Percentiles rank a stretch among this genome's conserved stretches.
Conservation (phyloP, 2,797 vertebrate species). For the Sebastes minor region DNA sequence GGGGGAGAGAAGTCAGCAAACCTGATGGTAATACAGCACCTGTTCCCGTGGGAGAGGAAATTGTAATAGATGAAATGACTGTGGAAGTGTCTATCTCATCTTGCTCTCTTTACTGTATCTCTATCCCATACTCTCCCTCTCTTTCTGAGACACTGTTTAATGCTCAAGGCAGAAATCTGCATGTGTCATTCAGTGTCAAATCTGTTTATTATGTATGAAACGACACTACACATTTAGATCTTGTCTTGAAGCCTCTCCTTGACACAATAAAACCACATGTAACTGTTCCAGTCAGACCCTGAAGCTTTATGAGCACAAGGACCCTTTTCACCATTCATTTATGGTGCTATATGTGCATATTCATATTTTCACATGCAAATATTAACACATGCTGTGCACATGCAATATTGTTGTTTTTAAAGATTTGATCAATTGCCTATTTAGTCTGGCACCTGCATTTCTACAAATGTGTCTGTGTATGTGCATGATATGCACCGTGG, state of each 20-base stretch:
- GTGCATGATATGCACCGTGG: neutral
- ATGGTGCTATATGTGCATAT: slow-evolving; percentile 10
- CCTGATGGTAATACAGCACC: neutral
- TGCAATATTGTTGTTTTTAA: neutral
- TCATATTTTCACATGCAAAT: slow-evolving; percentile 18
- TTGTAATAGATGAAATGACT: neutral
- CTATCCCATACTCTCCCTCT: neutral
- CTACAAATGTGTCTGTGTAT: neutral
- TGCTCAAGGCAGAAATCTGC: neutral
- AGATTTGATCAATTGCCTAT: neutral
- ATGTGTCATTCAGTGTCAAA: slow-evolving; percentile 29
- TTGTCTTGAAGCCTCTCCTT: slow-evolving; percentile 3
- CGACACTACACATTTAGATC: neutral
- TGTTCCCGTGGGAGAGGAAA: neutral
- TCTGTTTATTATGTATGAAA: slow-evolving; percentile 28
- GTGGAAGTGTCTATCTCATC: neutral
- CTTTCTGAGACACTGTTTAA: neutral
- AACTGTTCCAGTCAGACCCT: neutral
- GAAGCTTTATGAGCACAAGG: neutral
- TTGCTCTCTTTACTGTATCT: neutral
- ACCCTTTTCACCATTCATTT: neutral
- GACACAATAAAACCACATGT: neutral
- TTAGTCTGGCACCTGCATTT: neutral
- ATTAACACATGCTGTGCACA: neutral
- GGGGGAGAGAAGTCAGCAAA: slow-evolving; percentile 1